These are phyloP conservation scores for Torymus auratus DNA, from an alignment of 2,888 invertebrate genomes.

Conservation along the genomic window DNA sequence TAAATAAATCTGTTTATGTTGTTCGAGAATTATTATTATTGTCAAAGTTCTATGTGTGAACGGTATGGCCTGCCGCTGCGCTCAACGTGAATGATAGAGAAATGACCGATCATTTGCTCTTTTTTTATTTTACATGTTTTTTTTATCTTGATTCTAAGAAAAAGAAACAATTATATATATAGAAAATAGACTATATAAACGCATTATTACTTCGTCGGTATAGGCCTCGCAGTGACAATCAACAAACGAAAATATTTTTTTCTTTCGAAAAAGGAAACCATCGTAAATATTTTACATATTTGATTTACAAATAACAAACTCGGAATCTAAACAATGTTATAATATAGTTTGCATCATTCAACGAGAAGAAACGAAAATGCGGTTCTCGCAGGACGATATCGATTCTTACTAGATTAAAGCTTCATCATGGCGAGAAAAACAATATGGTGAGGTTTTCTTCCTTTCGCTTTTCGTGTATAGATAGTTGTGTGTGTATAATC, in stretches of 20 bases:
- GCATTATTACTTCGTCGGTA: conserved; percentile 49
- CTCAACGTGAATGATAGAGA: conserved; percentile 40
- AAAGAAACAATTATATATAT: conserved; percentile 57
- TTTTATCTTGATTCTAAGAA: conserved; percentile 33
- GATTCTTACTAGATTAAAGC: conserved; percentile 45
- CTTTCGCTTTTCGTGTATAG: conserved; percentile 22
- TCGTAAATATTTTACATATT: conserved; percentile 42
- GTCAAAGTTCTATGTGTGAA: conserved; percentile 47
- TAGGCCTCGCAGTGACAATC: conserved; percentile 45
- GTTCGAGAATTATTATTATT: conserved; percentile 56
- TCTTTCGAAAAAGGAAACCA: conserved; percentile 31
- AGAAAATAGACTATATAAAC: conserved; percentile 64
- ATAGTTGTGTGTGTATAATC: conserved; percentile 23
- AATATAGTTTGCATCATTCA: conserved; percentile 27
- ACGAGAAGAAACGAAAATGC: conserved; percentile 43
- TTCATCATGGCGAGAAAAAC: conserved; percentile 38
- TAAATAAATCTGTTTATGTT: conserved; percentile 33
- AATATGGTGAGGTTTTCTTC: conserved; percentile 23
- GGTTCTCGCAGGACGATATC: conserved; percentile 51
- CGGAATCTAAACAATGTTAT: conserved; percentile 33
- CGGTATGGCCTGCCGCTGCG: conserved; percentile 38
- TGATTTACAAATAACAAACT: conserved; percentile 37
- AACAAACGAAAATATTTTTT: conserved; percentile 35
- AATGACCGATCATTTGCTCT: conserved; percentile 34
- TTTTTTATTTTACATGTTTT: conserved; percentile 42